Evolutionary conservation across 2,797 vertebrate genomes (phyloP).

Genomic region (Alcedo atthis): DNA sequence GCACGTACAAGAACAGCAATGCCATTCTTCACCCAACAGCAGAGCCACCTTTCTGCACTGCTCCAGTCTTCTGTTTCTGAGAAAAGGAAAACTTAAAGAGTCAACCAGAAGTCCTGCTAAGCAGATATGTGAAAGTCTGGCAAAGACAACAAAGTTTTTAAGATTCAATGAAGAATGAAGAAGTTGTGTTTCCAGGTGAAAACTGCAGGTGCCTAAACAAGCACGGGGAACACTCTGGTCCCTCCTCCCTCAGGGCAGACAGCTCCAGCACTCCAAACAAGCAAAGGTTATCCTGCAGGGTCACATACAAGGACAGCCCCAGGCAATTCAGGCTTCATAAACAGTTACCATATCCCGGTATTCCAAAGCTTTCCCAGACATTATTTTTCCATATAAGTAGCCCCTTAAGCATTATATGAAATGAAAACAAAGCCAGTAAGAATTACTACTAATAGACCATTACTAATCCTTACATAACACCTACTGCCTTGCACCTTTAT

Average conservation of each 20-base stretch:
- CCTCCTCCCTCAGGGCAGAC: neutral
- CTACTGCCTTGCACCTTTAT: neutral
- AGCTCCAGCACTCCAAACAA: neutral
- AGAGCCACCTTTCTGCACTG: accelerated
- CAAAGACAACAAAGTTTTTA: neutral
- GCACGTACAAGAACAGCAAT: neutral
- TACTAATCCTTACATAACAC: neutral
- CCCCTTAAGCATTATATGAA: neutral
- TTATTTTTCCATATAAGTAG: neutral
- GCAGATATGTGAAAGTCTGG: accelerated
- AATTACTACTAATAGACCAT: neutral
- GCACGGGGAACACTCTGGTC: accelerated
- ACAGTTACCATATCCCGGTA: neutral
- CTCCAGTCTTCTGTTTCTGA: neutral
- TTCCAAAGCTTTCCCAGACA: neutral
- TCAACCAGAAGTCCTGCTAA: neutral
- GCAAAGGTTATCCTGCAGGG: neutral
- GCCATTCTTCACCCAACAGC: too few species aligned
- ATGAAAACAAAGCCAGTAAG: neutral
- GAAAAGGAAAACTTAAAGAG: neutral
- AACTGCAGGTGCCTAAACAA: neutral
- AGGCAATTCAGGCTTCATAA: neutral
- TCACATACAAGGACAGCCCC: neutral
- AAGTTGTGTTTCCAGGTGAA: neutral
- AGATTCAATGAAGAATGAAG: neutral